Percentiles rank a stretch among this genome's conserved stretches.
Evolutionary conservation across 1,140 invertebrate genomes (phyloP).

Genomic region (Pentalonia nigronervosa): DNA sequence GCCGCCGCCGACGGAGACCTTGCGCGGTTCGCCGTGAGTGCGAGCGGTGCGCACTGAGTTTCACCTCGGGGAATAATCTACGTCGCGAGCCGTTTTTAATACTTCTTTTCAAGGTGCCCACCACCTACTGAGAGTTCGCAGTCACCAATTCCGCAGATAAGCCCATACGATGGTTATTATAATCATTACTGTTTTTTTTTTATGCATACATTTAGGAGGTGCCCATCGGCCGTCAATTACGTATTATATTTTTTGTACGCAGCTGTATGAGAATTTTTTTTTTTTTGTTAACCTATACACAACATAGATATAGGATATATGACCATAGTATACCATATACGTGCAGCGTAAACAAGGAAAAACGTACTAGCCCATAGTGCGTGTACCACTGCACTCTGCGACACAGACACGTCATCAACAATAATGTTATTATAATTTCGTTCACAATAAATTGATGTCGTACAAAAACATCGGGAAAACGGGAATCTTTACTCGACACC

Average conservation of each 20-base stretch:
- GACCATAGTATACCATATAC: neutral
- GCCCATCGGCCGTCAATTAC: too few species aligned
- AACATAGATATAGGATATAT: too few species aligned
- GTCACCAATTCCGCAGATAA: neutral
- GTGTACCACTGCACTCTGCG: neutral
- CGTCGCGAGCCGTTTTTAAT: neutral
- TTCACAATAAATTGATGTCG: too few species aligned
- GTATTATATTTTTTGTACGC: too few species aligned
- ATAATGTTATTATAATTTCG: neutral
- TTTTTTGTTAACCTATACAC: too few species aligned
- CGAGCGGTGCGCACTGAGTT: neutral
- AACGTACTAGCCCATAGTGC: neutral
- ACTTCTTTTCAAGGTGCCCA: neutral
- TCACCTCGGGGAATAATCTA: neutral
- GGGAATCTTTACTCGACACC: too few species aligned
- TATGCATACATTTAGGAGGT: too few species aligned
- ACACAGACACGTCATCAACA: neutral
- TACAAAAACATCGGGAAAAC: too few species aligned
- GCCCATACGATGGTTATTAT: neutral
- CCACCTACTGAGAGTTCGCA: neutral
- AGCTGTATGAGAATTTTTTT: too few species aligned
- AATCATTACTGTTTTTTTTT: neutral
- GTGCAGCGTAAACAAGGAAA: neutral
- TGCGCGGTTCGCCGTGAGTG: neutral
- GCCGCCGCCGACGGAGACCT: neutral